Percentiles rank a stretch among this genome's conserved stretches.
These are phyloP conservation scores for Catocala fraxini DNA, from an alignment of 2,888 invertebrate genomes.

Conservation along the genomic window DNA sequence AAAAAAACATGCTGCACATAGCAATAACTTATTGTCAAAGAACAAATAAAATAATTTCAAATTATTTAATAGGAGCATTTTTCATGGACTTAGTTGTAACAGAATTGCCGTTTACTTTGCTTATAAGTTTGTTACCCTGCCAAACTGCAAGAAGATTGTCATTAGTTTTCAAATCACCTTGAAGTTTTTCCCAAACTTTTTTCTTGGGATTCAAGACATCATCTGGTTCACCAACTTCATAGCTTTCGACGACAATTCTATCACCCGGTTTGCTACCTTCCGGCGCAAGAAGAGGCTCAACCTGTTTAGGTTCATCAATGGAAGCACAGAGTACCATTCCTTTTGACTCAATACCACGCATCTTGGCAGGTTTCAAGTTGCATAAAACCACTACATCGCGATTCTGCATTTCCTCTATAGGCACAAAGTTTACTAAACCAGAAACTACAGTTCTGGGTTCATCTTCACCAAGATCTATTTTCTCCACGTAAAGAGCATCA, in stretches of 20 bases:
- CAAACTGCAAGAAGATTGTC: slow-evolving; percentile 92
- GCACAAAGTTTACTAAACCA: slow-evolving; percentile 97
- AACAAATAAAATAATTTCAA: slow-evolving; percentile 23
- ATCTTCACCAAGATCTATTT: slow-evolving; percentile 95
- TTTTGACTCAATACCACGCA: slow-evolving; percentile 96
- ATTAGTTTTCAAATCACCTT: slow-evolving; percentile 92
- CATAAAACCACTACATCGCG: slow-evolving; percentile 97
- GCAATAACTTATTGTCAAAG: slow-evolving; percentile 1
- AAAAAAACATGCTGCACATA: slow-evolving; percentile 11
- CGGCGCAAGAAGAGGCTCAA: slow-evolving; percentile 95
- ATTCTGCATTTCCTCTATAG: slow-evolving; percentile 96
- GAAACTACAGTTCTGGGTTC: slow-evolving; percentile 92
- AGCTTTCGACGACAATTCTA: slow-evolving; percentile 93
- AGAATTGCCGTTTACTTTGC: slow-evolving; percentile 91
- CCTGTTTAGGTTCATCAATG: slow-evolving; percentile 91
- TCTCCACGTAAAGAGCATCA: slow-evolving; percentile 96
- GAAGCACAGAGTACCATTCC: slow-evolving; percentile 98
- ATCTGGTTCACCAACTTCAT: slow-evolving; percentile 92
- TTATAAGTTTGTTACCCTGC: slow-evolving; percentile 93
- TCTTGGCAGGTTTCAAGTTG: slow-evolving; percentile 98
- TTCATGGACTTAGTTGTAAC: slow-evolving; percentile 92
- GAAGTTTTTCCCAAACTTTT: slow-evolving; percentile 98
- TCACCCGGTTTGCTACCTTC: slow-evolving; percentile 93
- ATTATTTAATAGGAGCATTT: slow-evolving; percentile 94
- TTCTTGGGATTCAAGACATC: slow-evolving; percentile 97